phyloP scores from a whole-genome alignment of 2,888 invertebrate species.

The Tenthredo notha region DNA sequence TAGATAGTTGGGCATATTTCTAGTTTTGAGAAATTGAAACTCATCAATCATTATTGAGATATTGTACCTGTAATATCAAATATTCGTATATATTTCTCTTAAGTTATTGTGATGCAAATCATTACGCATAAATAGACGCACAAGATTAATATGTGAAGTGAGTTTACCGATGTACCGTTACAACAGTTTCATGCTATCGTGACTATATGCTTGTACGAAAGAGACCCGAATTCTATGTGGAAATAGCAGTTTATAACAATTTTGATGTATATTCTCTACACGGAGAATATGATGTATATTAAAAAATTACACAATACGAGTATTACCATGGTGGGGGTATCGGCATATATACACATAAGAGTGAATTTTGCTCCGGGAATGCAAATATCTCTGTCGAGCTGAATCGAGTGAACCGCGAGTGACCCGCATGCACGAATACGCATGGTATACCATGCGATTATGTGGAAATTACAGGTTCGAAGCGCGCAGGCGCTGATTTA shows the following conservation, averaged over 20 bases:
- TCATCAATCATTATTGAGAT: not conserved
- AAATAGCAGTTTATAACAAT: not conserved
- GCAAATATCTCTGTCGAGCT: too few relatives aligned
- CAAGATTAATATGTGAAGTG: constrained; percentile 15
- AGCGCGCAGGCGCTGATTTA: too few relatives aligned
- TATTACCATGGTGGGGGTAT: not conserved
- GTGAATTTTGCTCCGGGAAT: too few relatives aligned
- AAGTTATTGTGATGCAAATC: constrained; percentile 32
- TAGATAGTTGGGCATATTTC: not conserved
- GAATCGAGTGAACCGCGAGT: too few relatives aligned
- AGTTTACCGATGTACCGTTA: constrained; percentile 14
- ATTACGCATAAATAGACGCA: constrained; percentile 28
- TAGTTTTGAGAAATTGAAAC: not conserved
- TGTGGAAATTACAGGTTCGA: too few relatives aligned
- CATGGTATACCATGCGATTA: too few relatives aligned
- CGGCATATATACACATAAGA: too few relatives aligned
- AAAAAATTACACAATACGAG: not conserved
- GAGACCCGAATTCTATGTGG: constrained; percentile 28
- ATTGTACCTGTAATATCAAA: not conserved
- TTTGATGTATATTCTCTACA: not conserved
- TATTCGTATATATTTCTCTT: not conserved
- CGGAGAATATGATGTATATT: not conserved
- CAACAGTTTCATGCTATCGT: constrained; percentile 36
- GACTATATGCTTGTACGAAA: constrained; percentile 20
- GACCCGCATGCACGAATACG: too few relatives aligned